A percentile compares a stretch with the other conserved stretches of the same genome.
phyloP scores from a whole-genome alignment of 2,113 vertebrate species.

The Mastomys natalensis region DNA sequence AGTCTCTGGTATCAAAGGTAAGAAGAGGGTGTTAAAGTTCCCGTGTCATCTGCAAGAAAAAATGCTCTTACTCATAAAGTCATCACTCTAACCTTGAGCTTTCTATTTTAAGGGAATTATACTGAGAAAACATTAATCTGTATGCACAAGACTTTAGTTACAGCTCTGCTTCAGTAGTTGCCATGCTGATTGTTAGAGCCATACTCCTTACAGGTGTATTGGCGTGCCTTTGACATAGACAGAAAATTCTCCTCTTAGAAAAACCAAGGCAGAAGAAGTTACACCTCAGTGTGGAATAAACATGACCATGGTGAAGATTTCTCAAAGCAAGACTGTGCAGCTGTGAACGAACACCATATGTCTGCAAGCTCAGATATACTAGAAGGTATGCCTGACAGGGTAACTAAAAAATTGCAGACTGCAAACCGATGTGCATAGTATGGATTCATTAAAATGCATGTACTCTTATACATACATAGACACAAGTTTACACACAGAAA shows the following conservation, averaged over 20 bases:
- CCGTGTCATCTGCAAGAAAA: neutral
- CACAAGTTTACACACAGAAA: neutral
- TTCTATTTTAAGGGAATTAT: neutral
- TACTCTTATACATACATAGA: neutral
- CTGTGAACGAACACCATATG: neutral
- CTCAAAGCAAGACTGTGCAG: constrained; percentile 19
- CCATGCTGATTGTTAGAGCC: neutral
- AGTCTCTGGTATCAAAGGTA: neutral
- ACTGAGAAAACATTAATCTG: neutral
- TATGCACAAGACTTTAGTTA: constrained; percentile 24
- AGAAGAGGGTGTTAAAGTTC: neutral
- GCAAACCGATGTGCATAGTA: neutral
- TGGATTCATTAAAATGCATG: neutral
- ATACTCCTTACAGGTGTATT: neutral
- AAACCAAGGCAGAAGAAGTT: neutral
- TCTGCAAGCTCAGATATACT: constrained; percentile 14
- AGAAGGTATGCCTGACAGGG: neutral
- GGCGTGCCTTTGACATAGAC: constrained; percentile 1
- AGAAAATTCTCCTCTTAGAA: constrained; percentile 16
- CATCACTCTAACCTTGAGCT: no score
- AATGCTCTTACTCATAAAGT: neutral
- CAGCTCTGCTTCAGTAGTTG: neutral
- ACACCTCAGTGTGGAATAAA: neutral
- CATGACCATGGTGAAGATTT: neutral
- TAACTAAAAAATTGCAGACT: neutral